Evolutionary conservation across 2,888 invertebrate species (phyloP), one percentile per base, ranked within the genome.

Genomic region (Lycophotia porphyrea): DNA sequence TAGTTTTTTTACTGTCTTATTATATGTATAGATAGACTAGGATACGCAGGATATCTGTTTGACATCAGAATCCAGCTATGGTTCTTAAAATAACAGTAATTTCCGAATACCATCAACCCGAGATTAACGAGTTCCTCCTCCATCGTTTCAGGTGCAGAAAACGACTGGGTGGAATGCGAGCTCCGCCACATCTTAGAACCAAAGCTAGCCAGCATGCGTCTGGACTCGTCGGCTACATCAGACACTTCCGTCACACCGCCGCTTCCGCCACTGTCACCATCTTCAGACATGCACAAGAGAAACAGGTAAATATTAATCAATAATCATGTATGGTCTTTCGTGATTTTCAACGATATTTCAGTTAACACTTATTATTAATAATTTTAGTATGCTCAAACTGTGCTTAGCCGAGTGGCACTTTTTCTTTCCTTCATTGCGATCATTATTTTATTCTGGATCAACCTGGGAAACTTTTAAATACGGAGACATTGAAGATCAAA

Each of bases 131-230:
- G 21, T 36, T 7, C 11, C 15, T 24, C 2, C 21, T 7, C 11
- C 7, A 15, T 36, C 2, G 39, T 97, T 95, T 47, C 91, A 96
- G 96, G 91, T 82, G 97, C 97, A 85, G 98, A 98, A 88, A 97
- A 98, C 47, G 98, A 98, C 93, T 98, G 98, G 98, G 98, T 98
- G 18, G 98, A 98, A 92, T 98, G 98, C 64, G 98, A 98, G 92
- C 95, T 98, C 36, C 96, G 98, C 31, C 98, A 98, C 92, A 98
- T 98, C 89, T 93, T 98, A 82, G 98, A 98, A 90, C 98, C 98
- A 2, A 97, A 97, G 91, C 94, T 98, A 71, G 97, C 98, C n/a
- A 96, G 96, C 84, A 92, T 97, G 92, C 94, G 97, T 55, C 93
- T 97, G 73, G 97, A 97, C 85, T 97, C 97, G 15, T 97, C 97